Evolutionary conservation across 2,113 vertebrate genomes (phyloP), one percentile per base, ranked within the genome.

Genomic region (Ursus arctos): DNA sequence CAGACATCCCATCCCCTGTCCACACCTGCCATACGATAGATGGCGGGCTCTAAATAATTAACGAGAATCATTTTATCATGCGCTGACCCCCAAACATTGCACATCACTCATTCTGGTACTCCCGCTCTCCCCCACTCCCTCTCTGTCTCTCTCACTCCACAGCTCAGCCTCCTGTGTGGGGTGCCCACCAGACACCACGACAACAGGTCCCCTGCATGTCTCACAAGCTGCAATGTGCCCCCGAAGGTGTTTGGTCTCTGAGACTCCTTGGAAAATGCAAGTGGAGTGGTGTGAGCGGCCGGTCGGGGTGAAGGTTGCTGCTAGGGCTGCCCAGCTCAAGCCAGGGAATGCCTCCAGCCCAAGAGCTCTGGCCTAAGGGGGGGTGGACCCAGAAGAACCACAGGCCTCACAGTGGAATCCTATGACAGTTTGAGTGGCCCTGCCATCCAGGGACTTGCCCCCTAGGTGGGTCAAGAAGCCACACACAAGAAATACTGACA

Each of bases 31-130:
- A 57, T 4, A 2, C 90, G 7, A 87, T 97, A 97, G 87, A 98
- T 97, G 89, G 71, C 79, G 4, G 19, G 79, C 92, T 0, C 18
- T 99, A 96, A 99, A 99, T 99, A 99, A 99, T 99, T 99, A 92
- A 99, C 95, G 71, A 98, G 98, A 98, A 98, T 97, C 97, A 97
- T 98, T 99, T 98, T 98, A 97, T 98, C 97, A 98, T 98, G 98
- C 4, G 3, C 95, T 98, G 98, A 98, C 98, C 98, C 98, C 91
- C 98, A 97, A 97, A 98, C 90, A 0, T 4, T 82, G 81, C 95
- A 94, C 97, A 98, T 99, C 98, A 98, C 93, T 99, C 98, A 98
- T 72, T 97, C 5, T 19, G 94, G 97, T 95, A 67, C 83, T 69
- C 1, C 55, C 16, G 53, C 51, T 85, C 67, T 77, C 96, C 84